Evolutionary conservation across 2,797 vertebrate species (phyloP).

Genomic region (Sparidentex hasta): DNA sequence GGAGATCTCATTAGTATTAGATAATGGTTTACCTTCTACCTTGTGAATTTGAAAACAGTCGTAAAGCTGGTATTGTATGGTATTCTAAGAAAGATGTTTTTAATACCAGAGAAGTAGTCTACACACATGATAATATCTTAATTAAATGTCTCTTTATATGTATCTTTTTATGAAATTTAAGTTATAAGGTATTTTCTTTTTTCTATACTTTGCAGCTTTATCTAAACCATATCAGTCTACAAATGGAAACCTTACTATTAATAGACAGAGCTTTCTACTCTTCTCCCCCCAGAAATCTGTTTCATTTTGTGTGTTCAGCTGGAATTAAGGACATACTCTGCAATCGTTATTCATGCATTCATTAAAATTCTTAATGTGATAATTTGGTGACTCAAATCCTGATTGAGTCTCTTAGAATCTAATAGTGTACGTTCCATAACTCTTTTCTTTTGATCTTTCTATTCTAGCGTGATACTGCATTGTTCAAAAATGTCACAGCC

Average conservation of each 20-base stretch:
- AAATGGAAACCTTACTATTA: not conserved
- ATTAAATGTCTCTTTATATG: too few relatives aligned
- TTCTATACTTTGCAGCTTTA: not conserved
- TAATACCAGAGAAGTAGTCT: not conserved
- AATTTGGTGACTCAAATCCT: not conserved
- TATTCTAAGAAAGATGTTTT: not conserved
- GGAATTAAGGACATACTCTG: conserved; percentile 4
- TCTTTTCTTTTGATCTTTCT: not conserved
- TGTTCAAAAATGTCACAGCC: not conserved
- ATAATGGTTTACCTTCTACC: not conserved
- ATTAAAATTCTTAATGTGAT: not conserved
- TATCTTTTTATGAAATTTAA: not conserved
- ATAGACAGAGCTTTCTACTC: not conserved
- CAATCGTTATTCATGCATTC: not conserved
- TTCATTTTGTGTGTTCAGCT: not conserved
- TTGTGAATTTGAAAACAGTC: not conserved
- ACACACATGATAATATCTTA: not conserved
- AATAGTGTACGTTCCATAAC: not conserved
- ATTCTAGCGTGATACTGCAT: not conserved
- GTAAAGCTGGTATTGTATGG: not conserved
- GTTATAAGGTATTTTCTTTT: not conserved
- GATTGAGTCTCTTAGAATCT: not conserved
- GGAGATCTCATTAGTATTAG: not conserved
- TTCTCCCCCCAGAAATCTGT: not conserved
- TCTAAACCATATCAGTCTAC: not conserved